phyloP scores from a whole-genome alignment of 2,797 vertebrate genomes.

The Phalloptychus januarius region DNA sequence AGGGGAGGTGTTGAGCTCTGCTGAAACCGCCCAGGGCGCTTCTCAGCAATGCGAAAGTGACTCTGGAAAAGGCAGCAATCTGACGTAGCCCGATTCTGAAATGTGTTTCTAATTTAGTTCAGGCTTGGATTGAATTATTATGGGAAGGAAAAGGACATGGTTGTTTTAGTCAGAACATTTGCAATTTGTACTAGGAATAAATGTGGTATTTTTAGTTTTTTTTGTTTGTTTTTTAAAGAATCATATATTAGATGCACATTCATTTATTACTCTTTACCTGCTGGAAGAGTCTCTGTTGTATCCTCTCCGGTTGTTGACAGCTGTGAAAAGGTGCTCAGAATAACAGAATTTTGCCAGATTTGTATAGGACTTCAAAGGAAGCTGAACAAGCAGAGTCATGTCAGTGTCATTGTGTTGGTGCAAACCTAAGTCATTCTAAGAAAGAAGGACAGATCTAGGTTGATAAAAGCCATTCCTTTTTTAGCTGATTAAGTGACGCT shows the following conservation, averaged over 20 bases:
- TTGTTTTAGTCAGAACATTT: background rate
- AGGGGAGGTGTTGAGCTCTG: constrained; percentile 55
- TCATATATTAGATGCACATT: background rate
- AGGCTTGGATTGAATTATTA: background rate
- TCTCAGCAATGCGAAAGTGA: constrained; percentile 20
- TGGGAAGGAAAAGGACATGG: no score
- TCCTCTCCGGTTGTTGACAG: background rate
- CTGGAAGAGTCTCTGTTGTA: background rate
- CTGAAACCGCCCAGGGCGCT: constrained; percentile 63
- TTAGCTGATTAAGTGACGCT: background rate
- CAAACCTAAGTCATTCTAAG: background rate
- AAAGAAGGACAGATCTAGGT: background rate
- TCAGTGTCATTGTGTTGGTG: background rate
- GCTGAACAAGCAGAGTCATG: background rate
- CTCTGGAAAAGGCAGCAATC: background rate
- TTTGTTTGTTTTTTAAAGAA: background rate
- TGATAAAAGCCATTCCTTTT: background rate
- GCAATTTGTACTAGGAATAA: background rate
- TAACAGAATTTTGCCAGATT: background rate
- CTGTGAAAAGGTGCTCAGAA: background rate
- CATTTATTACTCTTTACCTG: background rate
- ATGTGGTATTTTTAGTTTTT: background rate
- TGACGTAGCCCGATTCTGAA: background rate
- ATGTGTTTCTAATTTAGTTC: background rate
- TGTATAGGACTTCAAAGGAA: constrained; percentile 1